Conservation (phyloP, 2,888 invertebrate species). For the Netelia melanura region DNA sequence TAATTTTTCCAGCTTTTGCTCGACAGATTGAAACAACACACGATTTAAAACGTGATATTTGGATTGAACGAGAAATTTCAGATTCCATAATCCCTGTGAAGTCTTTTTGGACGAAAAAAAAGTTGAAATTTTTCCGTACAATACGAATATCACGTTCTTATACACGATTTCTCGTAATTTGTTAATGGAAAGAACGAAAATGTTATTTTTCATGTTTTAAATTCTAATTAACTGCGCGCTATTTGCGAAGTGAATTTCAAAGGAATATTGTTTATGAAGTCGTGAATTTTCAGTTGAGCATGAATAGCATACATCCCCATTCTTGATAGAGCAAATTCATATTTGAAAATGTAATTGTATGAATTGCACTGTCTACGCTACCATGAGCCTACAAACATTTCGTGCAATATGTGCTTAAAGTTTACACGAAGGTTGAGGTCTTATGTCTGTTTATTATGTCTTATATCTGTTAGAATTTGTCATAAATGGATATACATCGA, state of each 20-base stretch:
- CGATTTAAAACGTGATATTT: too few relatives aligned
- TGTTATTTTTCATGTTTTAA: neutral
- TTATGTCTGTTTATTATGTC: neutral
- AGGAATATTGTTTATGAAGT: neutral
- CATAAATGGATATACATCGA: constrained; percentile 7
- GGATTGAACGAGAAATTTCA: too few relatives aligned
- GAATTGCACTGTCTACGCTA: neutral
- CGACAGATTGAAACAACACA: too few relatives aligned
- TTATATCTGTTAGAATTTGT: constrained; percentile 8
- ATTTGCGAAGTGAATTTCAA: neutral
- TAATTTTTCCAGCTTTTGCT: too few relatives aligned
- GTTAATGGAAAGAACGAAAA: neutral
- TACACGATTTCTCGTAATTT: too few relatives aligned
- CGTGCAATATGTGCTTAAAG: constrained; percentile 11
- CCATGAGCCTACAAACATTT: neutral
- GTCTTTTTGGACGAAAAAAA: too few relatives aligned
- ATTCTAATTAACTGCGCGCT: neutral
- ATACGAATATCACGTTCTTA: too few relatives aligned
- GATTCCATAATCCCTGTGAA: too few relatives aligned
- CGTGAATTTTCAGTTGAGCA: neutral
- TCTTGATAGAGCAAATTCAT: neutral
- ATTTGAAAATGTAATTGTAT: neutral
- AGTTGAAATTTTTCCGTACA: too few relatives aligned
- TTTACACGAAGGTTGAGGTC: neutral
- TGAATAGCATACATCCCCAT: neutral